Evolutionary conservation across 2,888 invertebrate genomes (phyloP).

Genomic region (Creontiades dilutus): DNA sequence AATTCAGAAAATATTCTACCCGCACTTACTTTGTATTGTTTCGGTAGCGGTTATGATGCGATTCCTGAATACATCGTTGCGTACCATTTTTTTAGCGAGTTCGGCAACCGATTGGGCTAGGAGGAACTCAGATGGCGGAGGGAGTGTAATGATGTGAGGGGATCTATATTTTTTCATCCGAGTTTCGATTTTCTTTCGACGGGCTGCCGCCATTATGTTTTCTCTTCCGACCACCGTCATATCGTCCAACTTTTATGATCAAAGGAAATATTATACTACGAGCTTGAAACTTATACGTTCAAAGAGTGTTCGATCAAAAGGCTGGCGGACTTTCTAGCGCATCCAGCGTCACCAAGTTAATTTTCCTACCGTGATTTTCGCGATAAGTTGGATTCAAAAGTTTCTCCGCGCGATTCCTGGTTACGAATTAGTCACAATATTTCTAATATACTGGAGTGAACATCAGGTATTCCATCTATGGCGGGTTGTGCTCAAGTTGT

Average conservation of each 20-base stretch:
- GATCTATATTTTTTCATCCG: slow-evolving; percentile 17
- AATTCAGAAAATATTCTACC: no score
- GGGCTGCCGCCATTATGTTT: neutral
- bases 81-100: neutral
- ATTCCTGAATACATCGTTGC: slow-evolving; percentile 34
- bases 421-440: no score
- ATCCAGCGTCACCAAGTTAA: neutral
- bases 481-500: no score
- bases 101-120: slow-evolving; percentile 34
- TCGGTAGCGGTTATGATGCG: slow-evolving; percentile 9
- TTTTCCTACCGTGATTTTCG: neutral
- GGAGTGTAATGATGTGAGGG: slow-evolving; percentile 34
- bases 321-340: neutral
- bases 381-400: neutral
- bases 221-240: neutral
- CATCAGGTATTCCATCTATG: no score
- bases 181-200: neutral
- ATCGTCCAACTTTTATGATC: neutral
- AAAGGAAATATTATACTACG: neutral
- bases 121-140: slow-evolving; percentile 42
- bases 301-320: neutral
- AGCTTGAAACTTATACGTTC: neutral
- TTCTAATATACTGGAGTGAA: no score
- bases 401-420: no score
- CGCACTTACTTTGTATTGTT: slow-evolving; percentile 41